Evolutionary conservation across 2,888 invertebrate genomes (phyloP).

Genomic region (Buathra laborator): DNA sequence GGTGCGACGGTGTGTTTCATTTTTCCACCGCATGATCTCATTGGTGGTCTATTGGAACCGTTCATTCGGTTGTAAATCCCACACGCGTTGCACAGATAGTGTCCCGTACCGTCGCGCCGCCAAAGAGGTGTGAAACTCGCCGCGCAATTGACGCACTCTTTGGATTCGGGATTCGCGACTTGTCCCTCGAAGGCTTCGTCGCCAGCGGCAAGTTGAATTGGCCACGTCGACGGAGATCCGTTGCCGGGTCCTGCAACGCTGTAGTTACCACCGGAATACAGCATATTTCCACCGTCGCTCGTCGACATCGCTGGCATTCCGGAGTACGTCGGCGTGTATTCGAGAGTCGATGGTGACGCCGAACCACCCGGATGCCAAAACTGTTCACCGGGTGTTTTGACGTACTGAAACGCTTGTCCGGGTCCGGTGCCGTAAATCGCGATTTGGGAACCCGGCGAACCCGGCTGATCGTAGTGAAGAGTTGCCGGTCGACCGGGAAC

Average conservation of each 20-base stretch:
- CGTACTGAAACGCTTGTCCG: slow-evolving; percentile 87
- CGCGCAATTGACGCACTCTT: slow-evolving; percentile 90
- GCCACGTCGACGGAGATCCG: slow-evolving; percentile 86
- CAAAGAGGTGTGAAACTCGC: slow-evolving; percentile 91
- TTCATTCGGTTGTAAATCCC: slow-evolving; percentile 86
- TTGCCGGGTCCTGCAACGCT: slow-evolving; percentile 84
- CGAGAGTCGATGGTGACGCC: slow-evolving; percentile 74
- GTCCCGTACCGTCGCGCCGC: slow-evolving; percentile 94
- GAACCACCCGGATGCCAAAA: slow-evolving; percentile 73
- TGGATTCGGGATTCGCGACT: slow-evolving; percentile 87
- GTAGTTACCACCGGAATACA: slow-evolving; percentile 80
- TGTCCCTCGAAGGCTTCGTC: slow-evolving; percentile 86
- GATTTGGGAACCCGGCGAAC: slow-evolving; percentile 88
- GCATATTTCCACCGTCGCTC: slow-evolving; percentile 78
- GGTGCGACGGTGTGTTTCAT: slow-evolving; percentile 80
- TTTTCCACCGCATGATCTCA: slow-evolving; percentile 78
- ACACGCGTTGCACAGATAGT: slow-evolving; percentile 95
- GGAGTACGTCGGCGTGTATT: slow-evolving; percentile 81
- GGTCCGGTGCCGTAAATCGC: slow-evolving; percentile 86
- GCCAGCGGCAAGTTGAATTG: slow-evolving; percentile 83
- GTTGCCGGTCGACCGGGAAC: slow-evolving; percentile 85
- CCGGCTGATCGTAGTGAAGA: slow-evolving; percentile 87
- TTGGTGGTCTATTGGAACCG: slow-evolving; percentile 88
- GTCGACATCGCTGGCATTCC: slow-evolving; percentile 78
- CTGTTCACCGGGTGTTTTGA: slow-evolving; percentile 84